These are phyloP conservation scores for Colletes latitarsis DNA, from an alignment of 1,140 invertebrate species.

Conservation along the genomic window DNA sequence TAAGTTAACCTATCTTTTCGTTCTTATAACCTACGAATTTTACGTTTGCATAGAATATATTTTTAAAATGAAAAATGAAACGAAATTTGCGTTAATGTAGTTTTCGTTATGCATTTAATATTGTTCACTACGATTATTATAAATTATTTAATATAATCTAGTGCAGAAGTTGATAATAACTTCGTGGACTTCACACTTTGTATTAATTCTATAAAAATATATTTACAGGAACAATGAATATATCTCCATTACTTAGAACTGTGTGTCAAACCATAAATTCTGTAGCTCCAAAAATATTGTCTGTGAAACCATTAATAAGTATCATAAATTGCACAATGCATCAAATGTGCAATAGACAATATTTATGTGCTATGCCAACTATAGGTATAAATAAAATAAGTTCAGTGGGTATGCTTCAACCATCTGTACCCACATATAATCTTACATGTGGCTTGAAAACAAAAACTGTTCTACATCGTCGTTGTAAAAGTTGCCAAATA, in stretches of 20 bases:
- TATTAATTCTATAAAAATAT: not conserved
- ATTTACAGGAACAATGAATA: slow-evolving; percentile 42
- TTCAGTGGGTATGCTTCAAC: slow-evolving; percentile 14
- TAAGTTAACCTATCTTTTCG: not conserved
- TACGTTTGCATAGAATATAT: too few relatives aligned
- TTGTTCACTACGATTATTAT: too few relatives aligned
- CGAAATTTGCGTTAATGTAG: too few relatives aligned
- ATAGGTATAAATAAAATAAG: not conserved
- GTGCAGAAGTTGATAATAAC: not conserved
- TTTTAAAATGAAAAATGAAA: too few relatives aligned
- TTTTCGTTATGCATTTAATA: too few relatives aligned
- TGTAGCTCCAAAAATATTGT: not conserved
- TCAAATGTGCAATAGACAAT: slow-evolving; percentile 15
- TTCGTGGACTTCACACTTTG: not conserved
- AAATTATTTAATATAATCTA: not conserved
- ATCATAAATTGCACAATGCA: slow-evolving; percentile 18
- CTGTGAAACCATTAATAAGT: not conserved
- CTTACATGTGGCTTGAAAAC: slow-evolving; percentile 83
- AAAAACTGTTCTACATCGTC: slow-evolving; percentile 82
- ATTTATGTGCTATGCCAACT: not conserved
- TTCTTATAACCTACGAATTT: not conserved
- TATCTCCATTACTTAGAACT: slow-evolving; percentile 4
- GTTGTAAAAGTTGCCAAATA: slow-evolving; percentile 90
- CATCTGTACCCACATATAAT: slow-evolving; percentile 44
- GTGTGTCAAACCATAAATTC: not conserved